These are phyloP conservation scores for Pseudopodoces humilis DNA, from an alignment of 2,113 vertebrate species.

Conservation along the genomic window DNA sequence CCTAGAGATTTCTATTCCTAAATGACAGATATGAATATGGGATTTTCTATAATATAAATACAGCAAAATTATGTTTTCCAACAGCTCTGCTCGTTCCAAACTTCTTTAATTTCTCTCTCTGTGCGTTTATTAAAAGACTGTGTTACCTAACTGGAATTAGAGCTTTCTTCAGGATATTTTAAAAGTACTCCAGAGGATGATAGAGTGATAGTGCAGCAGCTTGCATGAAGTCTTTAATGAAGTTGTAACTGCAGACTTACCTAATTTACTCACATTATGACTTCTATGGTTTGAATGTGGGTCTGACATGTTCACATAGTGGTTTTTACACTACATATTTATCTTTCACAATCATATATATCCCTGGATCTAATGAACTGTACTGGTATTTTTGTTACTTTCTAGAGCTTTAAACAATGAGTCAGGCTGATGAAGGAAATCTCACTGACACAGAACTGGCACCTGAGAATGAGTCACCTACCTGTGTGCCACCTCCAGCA, in stretches of 20 bases:
- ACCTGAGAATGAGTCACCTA: conserved; percentile 24
- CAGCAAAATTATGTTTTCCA: background rate
- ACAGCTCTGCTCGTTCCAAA: background rate
- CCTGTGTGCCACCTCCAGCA: conserved; percentile 67
- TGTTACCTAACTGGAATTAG: background rate
- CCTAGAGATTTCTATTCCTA: background rate
- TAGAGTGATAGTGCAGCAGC: background rate
- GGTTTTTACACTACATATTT: background rate
- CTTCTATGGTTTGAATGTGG: accelerated
- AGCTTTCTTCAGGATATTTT: background rate
- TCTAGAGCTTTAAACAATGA: conserved; percentile 74
- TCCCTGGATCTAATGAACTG: background rate
- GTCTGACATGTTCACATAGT: background rate
- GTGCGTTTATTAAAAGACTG: background rate
- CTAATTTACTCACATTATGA: background rate
- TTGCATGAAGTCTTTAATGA: background rate
- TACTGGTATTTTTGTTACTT: conserved; percentile 14
- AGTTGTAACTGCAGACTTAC: background rate
- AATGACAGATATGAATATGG: background rate
- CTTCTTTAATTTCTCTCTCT: background rate
- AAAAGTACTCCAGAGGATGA: background rate
- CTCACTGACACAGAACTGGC: conserved; percentile 58
- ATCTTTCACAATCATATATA: background rate
- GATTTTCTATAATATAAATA: background rate
- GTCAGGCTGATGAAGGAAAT: conserved; percentile 61